A percentile compares a stretch with the other conserved stretches of the same genome.
Conservation (phyloP, 2,797 vertebrate species). For the Podarcis siculus region DNA sequence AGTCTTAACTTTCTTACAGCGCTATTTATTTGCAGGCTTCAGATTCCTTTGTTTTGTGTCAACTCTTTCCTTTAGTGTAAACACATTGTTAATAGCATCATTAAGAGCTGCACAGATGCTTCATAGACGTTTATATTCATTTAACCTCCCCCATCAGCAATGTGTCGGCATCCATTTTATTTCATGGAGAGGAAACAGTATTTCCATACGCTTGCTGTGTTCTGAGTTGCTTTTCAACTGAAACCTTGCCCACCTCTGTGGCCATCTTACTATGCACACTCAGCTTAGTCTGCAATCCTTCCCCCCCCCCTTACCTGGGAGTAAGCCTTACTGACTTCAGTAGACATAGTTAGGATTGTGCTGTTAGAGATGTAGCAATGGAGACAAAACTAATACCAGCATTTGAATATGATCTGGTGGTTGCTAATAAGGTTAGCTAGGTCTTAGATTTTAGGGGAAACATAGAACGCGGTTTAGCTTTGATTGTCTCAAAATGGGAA, state of each 20-base stretch:
- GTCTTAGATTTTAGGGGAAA: neutral
- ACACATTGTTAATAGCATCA: neutral
- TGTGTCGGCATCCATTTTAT: conserved; percentile 3
- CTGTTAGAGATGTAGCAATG: neutral
- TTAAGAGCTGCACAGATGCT: neutral
- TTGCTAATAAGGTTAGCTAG: too few species aligned
- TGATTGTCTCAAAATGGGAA: neutral
- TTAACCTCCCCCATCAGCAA: conserved; percentile 35
- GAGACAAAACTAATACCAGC: neutral
- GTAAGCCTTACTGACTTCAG: neutral
- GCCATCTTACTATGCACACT: neutral
- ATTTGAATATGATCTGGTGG: neutral
- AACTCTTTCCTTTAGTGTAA: conserved; percentile 7
- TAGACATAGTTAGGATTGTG: too few species aligned
- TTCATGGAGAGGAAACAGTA: conserved; percentile 21
- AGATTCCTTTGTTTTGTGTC: neutral
- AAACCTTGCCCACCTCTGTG: neutral
- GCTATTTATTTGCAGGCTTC: neutral
- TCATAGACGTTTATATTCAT: neutral
- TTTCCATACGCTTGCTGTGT: conserved; percentile 3
- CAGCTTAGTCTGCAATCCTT: neutral
- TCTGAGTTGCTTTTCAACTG: neutral
- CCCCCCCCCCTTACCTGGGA: too few species aligned
- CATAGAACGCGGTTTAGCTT: neutral
- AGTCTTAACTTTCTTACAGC: neutral